Conservation (phyloP, 2,888 invertebrate species). For the Himalopsyche tibetana region DNA sequence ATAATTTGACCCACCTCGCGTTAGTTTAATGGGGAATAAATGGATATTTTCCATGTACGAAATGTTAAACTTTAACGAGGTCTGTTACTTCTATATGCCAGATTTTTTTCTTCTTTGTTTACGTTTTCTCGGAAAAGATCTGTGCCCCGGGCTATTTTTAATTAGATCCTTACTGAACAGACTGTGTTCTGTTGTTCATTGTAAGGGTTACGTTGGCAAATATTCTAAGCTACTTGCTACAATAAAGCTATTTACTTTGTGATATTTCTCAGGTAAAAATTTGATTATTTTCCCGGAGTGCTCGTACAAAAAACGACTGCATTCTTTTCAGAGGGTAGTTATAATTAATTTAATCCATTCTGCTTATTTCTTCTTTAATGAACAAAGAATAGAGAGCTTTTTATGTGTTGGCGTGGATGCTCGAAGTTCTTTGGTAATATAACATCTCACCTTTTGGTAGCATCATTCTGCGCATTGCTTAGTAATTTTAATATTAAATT, state of each 20-base stretch:
- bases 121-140: conserved; percentile 56
- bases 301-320: conserved; percentile 36
- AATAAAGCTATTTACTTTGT: conserved; percentile 49
- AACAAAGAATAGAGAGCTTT: conserved; percentile 3
- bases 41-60: conserved; percentile 55
- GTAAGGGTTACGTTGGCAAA: conserved; percentile 48
- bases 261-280: conserved; percentile 44
- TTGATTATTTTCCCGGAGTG: conserved; percentile 43
- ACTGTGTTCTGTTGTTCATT: conserved; percentile 32
- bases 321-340: conserved; percentile 20
- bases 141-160: conserved; percentile 58
- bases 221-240: conserved; percentile 27
- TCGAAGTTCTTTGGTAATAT: not conserved
- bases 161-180: conserved; percentile 58
- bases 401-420: not conserved
- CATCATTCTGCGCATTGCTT: not conserved
- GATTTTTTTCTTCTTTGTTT: conserved; percentile 53
- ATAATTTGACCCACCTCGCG: conserved; percentile 27
- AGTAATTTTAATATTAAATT: not conserved
- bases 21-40: conserved; percentile 37
- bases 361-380: conserved; percentile 27
- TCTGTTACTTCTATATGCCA: conserved; percentile 46
- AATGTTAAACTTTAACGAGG: conserved; percentile 58
- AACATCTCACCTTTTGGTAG: not conserved
- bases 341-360: conserved; percentile 35